Conservation (phyloP, 2,113 vertebrate genomes). For the Caloenas nicobarica region DNA sequence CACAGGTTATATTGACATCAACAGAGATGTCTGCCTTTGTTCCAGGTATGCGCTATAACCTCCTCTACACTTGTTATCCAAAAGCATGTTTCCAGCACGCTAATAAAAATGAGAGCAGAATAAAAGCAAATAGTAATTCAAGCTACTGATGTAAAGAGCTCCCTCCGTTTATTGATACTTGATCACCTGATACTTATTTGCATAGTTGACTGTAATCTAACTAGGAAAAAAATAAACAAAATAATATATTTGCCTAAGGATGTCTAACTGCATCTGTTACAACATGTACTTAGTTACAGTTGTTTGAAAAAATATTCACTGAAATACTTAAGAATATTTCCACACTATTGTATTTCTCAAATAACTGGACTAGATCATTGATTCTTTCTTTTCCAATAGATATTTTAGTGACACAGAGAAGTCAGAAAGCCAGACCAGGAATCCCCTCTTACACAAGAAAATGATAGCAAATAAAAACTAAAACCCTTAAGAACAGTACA, state of each 20-base stretch:
- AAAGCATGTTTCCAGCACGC: neutral
- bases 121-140: neutral
- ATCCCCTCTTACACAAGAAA: neutral
- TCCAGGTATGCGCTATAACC: neutral
- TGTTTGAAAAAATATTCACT: neutral
- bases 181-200: neutral
- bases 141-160: neutral
- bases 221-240: neutral
- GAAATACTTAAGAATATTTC: neutral
- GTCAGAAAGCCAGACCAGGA: neutral
- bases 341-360: neutral
- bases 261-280: neutral
- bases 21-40: neutral
- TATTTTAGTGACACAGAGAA: neutral
- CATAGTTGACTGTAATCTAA: neutral
- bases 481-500: neutral
- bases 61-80: neutral
- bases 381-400: neutral
- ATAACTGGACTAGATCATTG: neutral
- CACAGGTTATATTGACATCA: neutral
- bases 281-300: neutral
- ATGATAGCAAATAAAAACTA: neutral
- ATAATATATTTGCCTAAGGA: neutral
- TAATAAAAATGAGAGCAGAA: neutral
- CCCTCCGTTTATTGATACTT: neutral